These are phyloP conservation scores for Acanthopleura granulata DNA, from an alignment of 2,888 invertebrate genomes.

Conservation along the genomic window DNA sequence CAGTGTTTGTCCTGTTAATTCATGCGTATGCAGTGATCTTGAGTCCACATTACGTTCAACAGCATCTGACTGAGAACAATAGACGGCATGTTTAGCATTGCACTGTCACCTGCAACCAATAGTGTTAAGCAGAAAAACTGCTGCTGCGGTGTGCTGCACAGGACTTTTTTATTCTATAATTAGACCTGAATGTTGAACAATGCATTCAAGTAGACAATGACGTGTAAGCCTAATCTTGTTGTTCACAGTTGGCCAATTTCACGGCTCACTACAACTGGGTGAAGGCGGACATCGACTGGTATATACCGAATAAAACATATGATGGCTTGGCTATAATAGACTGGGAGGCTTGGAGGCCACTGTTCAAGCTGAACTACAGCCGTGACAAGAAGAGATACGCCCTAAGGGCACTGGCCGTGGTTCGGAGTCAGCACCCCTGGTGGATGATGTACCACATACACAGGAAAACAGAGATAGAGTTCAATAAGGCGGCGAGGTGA, in stretches of 20 bases:
- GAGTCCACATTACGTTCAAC: too few species aligned
- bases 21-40: too few species aligned
- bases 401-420: slow-evolving; percentile 77
- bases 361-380: slow-evolving; percentile 74
- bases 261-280: slow-evolving; percentile 77
- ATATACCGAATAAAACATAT: slow-evolving; percentile 59
- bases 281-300: slow-evolving; percentile 71
- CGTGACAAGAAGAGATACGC: slow-evolving; percentile 76
- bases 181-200: too few species aligned
- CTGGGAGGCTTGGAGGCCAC: slow-evolving; percentile 87
- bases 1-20: too few species aligned
- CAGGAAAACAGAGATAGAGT: slow-evolving; percentile 65
- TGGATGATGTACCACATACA: slow-evolving; percentile 75
- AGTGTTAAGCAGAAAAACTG: too few species aligned
- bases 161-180: too few species aligned
- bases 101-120: too few species aligned
- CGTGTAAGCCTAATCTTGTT: not conserved
- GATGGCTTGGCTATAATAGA: slow-evolving; percentile 83
- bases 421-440: slow-evolving; percentile 75
- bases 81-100: too few species aligned
- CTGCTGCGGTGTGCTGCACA: too few species aligned
- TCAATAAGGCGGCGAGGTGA: slow-evolving; percentile 57
- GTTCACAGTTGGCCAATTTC: slow-evolving; percentile 78
- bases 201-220: too few species aligned
- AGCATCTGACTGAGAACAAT: too few species aligned